phyloP scores from a whole-genome alignment of 2,113 vertebrate species.

The Chaetodon trifascialis region DNA sequence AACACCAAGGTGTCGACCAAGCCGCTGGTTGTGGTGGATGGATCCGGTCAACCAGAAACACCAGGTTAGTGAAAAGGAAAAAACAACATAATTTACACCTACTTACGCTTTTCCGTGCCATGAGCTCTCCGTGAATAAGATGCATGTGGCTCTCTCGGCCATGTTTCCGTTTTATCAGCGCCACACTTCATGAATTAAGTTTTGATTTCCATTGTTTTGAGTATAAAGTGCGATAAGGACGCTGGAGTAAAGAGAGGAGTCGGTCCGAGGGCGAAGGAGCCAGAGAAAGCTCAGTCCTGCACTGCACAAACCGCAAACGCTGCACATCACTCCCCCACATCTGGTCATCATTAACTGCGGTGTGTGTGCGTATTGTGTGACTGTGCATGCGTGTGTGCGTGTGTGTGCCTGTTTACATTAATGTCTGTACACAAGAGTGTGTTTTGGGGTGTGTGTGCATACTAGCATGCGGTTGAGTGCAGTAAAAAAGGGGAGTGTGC shows the following conservation, averaged over 20 bases:
- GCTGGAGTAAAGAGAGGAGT: background rate
- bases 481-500: slow-evolving; percentile 58
- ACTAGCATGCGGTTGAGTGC: slow-evolving; percentile 39
- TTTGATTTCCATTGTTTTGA: background rate
- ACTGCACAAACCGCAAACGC: slow-evolving; percentile 45
- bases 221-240: slow-evolving; percentile 26
- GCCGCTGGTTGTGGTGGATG: slow-evolving; percentile 86
- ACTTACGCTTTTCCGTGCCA: background rate
- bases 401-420: slow-evolving; percentile 46
- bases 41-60: rapidly evolving
- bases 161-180: background rate
- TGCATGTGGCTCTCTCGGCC: background rate
- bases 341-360: slow-evolving; percentile 66
- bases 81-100: background rate
- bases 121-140: background rate
- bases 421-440: slow-evolving; percentile 46
- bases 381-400: background rate
- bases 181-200: background rate
- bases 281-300: slow-evolving; percentile 16
- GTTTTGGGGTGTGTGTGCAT: slow-evolving; percentile 36
- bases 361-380: slow-evolving; percentile 19
- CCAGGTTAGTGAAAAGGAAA: slow-evolving; percentile 38
- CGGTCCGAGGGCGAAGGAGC: slow-evolving; percentile 7
- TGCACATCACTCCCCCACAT: slow-evolving; percentile 66
- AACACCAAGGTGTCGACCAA: slow-evolving; percentile 89